A percentile compares a stretch with the other conserved stretches of the same genome.
These are phyloP conservation scores for Dicrostonyx torquatus DNA, from an alignment of 2,797 vertebrate species.

Conservation along the genomic window DNA sequence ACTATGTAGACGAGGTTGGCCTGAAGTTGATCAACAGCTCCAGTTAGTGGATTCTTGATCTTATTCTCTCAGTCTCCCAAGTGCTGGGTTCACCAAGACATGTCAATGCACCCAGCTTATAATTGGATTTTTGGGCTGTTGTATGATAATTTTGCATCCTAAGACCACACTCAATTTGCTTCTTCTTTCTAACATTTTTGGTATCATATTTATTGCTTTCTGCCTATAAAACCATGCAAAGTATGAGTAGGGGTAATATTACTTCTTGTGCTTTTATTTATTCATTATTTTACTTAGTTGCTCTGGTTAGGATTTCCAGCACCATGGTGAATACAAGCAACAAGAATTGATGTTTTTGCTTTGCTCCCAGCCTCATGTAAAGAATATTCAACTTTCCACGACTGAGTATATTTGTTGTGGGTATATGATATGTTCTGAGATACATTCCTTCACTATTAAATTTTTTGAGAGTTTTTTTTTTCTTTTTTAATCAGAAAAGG, in stretches of 20 bases:
- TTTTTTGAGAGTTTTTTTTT: background rate
- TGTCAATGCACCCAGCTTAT: background rate
- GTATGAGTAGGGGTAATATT: background rate
- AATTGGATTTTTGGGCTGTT: background rate
- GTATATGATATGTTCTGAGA: background rate
- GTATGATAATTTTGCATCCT: background rate
- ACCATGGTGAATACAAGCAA: background rate
- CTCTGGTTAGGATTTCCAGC: background rate
- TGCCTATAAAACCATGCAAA: background rate
- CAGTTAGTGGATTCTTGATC: background rate
- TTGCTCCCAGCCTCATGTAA: background rate
- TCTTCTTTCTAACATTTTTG: background rate
- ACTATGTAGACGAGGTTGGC: background rate
- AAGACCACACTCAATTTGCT: background rate
- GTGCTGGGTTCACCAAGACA: background rate
- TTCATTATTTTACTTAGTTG: background rate
- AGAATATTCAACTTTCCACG: background rate
- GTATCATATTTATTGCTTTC: background rate
- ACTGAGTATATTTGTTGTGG: background rate
- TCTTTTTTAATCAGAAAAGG: background rate
- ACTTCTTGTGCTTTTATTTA: background rate
- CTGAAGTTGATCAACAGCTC: background rate
- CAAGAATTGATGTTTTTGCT: background rate
- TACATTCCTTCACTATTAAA: background rate
- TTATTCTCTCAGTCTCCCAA: background rate